Base-by-base conservation (phyloP, 53 echinoderm and acorn worm genomes). In the Paracentrotus lividus region DNA sequence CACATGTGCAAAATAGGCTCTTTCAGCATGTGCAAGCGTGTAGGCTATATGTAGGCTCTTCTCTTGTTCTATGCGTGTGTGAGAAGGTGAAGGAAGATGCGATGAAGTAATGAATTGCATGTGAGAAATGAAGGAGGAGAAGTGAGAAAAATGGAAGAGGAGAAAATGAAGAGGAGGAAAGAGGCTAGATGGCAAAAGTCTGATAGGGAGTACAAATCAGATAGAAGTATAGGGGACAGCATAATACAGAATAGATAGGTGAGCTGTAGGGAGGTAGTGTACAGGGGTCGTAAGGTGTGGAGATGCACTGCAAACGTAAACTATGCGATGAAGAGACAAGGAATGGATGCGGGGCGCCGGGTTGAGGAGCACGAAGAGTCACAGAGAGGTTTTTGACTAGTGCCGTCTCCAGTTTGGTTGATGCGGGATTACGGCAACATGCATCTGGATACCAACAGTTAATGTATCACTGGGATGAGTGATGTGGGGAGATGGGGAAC, bases 401-500 rank as follows among this genome's bases (percentile, higher is more conserved):
- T 55, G 89, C 89, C 31, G 89, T 90, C 91, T 90, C 75, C 29
- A 49, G 72, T 69, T 69, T 90, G n/a, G 91, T 69, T 68, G 68
- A 72, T 68, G 49, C 65, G 89, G 87, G 91, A 90, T 90, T 69
- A 90, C 45, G 58, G 91, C 72, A 90, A 57, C 69, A 68, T 90
- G 53, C 91, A 90, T 68, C 91, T 90, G 91, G 91, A 90, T 67
- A 90, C 69, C 72, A 72, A 75, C 18, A 90, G 69, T n/a, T 90
- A 49, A 72, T 72, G 69, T 69, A 72, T 90, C 91, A 5, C 49
- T 29, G 91, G 34, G 91, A 90, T 69, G 91, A 90, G 75, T 90
- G 68, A 72, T 60, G 89, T 26, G 89, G 89, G 38, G 57, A 58
- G 36, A 64, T 65, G 91, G 72, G 49, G 91, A 27, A 8, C 6